These are phyloP conservation scores for Dascillus cervinus DNA, from an alignment of 2,888 invertebrate species.

Conservation along the genomic window DNA sequence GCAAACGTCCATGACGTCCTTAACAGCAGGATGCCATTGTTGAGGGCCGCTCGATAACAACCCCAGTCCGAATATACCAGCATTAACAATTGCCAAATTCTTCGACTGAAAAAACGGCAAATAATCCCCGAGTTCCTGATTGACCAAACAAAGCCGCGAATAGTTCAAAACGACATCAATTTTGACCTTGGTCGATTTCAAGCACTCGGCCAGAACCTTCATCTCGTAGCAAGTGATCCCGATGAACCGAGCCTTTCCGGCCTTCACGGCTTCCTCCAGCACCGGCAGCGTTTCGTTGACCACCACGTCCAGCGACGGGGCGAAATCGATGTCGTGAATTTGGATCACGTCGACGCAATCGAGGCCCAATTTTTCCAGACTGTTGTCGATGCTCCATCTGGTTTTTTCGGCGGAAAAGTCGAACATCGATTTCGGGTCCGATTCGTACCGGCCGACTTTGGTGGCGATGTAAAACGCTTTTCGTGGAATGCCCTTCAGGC, in stretches of 20 bases:
- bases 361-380: conserved; percentile 63
- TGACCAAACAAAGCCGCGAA: conserved; percentile 70
- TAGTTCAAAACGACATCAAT: conserved; percentile 72
- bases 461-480: conserved; percentile 82
- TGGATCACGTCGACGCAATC: conserved; percentile 86
- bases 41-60: conserved; percentile 66
- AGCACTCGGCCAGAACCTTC: conserved; percentile 62
- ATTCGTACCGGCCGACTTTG: conserved; percentile 82
- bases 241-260: conserved; percentile 68
- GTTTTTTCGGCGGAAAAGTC: conserved; percentile 77
- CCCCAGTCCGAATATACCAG: conserved; percentile 76
- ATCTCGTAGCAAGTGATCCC: conserved; percentile 86
- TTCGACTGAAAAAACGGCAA: conserved; percentile 65
- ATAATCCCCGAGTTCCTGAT: conserved; percentile 67
- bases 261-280: conserved; percentile 62
- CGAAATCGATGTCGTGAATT: conserved; percentile 90
- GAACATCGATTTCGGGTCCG: conserved; percentile 65
- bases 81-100: conserved; percentile 75
- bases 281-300: conserved; percentile 82
- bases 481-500: conserved; percentile 58
- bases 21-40: conserved; percentile 72
- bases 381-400: conserved; percentile 64
- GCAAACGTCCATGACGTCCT: conserved; percentile 55
- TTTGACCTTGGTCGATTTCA: conserved; percentile 55
- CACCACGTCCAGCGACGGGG: conserved; percentile 63